These are phyloP conservation scores for Schizopygopsis malacanthus DNA, from an alignment of 2,797 vertebrate species.

Conservation along the genomic window DNA sequence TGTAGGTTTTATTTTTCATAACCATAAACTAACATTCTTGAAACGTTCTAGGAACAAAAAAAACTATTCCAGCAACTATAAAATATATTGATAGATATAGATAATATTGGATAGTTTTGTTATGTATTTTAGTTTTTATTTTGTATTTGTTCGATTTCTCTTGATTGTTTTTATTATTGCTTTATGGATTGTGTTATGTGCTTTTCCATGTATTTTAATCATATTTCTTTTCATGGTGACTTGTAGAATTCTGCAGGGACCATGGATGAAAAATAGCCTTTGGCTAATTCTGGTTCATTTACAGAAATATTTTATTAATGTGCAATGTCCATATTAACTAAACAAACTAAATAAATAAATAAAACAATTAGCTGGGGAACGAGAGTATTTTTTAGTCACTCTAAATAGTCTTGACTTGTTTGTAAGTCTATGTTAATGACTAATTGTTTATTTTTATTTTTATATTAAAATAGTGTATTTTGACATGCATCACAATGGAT, in stretches of 20 bases:
- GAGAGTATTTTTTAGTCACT: no score
- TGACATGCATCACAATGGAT: not conserved
- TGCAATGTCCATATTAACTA: not conserved
- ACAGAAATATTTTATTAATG: not conserved
- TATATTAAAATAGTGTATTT: not conserved
- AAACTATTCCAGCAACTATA: not conserved
- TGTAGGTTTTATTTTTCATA: no score
- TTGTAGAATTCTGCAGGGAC: not conserved
- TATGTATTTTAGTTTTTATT: no score
- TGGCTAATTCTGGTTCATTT: not conserved
- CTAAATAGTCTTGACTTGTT: no score
- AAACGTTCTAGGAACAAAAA: not conserved
- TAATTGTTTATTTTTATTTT: not conserved
- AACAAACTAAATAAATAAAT: not conserved
- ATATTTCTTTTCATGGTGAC: not conserved
- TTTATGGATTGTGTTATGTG: not conserved
- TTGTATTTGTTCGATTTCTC: no score
- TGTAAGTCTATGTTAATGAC: not conserved
- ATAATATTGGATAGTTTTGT: not conserved
- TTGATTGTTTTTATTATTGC: not conserved
- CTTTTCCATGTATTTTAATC: not conserved
- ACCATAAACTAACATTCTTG: not conserved
- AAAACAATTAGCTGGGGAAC: not conserved
- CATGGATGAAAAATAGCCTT: not conserved
- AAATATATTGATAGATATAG: not conserved